A percentile compares a stretch with the other conserved stretches of the same genome.
phyloP scores from a whole-genome alignment of 2,113 vertebrate genomes.

The Psephotus haematonotus region DNA sequence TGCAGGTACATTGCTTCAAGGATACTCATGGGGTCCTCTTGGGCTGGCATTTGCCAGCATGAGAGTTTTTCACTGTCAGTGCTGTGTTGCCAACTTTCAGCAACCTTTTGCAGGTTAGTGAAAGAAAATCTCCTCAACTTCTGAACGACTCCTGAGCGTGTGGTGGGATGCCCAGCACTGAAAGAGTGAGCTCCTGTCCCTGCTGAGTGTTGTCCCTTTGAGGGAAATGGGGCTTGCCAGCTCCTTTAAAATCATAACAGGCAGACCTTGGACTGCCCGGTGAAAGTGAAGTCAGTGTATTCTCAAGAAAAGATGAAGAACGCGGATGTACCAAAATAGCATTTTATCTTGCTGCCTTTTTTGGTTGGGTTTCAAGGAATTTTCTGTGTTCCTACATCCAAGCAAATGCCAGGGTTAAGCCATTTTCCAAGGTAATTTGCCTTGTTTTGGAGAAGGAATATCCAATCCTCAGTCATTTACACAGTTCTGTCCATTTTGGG shows the following conservation, averaged over 20 bases:
- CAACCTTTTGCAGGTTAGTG: background rate
- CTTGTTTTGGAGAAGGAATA: background rate
- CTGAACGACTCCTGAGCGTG: background rate
- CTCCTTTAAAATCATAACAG: background rate
- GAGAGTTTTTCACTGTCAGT: background rate
- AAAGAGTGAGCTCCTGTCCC: background rate
- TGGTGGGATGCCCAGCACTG: background rate
- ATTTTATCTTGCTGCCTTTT: background rate
- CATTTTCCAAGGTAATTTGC: background rate
- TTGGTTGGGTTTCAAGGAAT: background rate
- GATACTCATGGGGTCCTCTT: fast-evolving
- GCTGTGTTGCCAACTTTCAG: background rate
- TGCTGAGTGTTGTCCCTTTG: background rate
- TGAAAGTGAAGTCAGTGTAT: background rate
- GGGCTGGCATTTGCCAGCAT: background rate
- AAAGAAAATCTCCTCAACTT: background rate
- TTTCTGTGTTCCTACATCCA: background rate
- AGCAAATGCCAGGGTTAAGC: background rate
- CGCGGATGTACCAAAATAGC: background rate
- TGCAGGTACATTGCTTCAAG: background rate
- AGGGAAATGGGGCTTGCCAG: background rate
- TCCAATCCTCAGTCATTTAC: background rate
- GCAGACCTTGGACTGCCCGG: background rate
- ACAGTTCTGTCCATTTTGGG: background rate
- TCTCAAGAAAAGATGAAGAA: background rate